Conservation (phyloP, 2,113 vertebrate species). For the Symphodus melops region DNA sequence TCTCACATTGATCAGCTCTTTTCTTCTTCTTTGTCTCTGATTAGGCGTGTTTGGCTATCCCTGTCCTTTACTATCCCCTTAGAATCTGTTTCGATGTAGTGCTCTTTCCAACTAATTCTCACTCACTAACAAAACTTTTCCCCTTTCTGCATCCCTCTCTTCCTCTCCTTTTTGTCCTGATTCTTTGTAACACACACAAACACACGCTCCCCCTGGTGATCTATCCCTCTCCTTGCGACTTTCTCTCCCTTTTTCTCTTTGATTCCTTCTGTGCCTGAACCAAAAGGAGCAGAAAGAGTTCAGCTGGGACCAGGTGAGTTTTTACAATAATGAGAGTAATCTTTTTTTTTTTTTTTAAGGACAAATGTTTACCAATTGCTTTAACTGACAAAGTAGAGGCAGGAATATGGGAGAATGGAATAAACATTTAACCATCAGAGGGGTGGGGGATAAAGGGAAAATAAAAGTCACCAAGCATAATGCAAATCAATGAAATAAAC, state of each 20-base stretch:
- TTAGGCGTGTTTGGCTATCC: conserved; percentile 80
- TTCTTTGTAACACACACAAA: conserved; percentile 53
- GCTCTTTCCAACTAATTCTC: conserved; percentile 83
- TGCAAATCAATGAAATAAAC: too few relatives aligned
- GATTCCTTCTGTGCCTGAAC: conserved; percentile 47
- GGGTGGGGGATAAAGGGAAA: too few relatives aligned
- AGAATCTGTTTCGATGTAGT: conserved; percentile 77
- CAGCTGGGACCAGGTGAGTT: conserved; percentile 94
- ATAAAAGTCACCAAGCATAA: too few relatives aligned
- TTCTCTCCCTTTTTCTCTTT: conserved; percentile 56
- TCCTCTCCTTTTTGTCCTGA: conserved; percentile 49
- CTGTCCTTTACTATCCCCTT: conserved; percentile 77
- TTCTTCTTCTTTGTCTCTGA: conserved; percentile 80
- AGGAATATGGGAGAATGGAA: too few relatives aligned
- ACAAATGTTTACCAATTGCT: too few relatives aligned
- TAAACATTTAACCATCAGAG: too few relatives aligned
- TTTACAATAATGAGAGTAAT: background rate
- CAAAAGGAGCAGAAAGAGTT: conserved; percentile 91
- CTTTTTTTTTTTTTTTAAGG: too few relatives aligned
- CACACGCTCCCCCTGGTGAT: conserved; percentile 38
- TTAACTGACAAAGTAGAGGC: too few relatives aligned
- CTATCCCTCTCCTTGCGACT: conserved; percentile 75
- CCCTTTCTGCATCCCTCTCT: conserved; percentile 69
- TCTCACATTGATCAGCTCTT: conserved; percentile 50
- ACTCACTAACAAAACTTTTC: conserved; percentile 84